Conservation (phyloP, 2,888 invertebrate species). For the Drosophila prolongata region DNA sequence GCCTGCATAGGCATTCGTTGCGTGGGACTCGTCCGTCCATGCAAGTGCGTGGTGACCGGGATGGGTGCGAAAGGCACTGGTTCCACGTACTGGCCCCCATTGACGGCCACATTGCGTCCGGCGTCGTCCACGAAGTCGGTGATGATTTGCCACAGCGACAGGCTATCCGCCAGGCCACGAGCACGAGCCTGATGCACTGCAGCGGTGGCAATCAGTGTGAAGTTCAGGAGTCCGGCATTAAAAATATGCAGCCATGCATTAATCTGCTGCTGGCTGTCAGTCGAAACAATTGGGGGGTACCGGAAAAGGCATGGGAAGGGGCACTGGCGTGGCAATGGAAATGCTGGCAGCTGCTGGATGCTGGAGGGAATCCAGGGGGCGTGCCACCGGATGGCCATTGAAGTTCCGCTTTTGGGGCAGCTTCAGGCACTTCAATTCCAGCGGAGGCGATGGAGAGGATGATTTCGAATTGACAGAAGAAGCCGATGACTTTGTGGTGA, state of each 20-base stretch:
- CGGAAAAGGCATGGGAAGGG: slow-evolving; percentile 15
- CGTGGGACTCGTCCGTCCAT: slow-evolving; percentile 5
- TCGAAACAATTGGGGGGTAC: slow-evolving; percentile 17
- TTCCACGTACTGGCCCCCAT: slow-evolving; percentile 46
- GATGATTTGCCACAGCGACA: slow-evolving; percentile 65
- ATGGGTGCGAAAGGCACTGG: background rate
- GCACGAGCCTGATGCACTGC: slow-evolving; percentile 53
- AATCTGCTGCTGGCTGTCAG: slow-evolving; percentile 46
- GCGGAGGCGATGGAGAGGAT: background rate
- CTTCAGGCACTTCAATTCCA: slow-evolving; percentile 9
- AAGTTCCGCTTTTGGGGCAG: slow-evolving; percentile 49
- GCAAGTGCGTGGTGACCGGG: background rate
- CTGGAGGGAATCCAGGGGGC: background rate
- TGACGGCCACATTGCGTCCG: slow-evolving; percentile 52
- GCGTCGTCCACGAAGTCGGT: slow-evolving; percentile 65
- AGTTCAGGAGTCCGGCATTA: slow-evolving; percentile 67
- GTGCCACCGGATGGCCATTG: slow-evolving; percentile 26
- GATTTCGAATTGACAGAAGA: slow-evolving; percentile 1
- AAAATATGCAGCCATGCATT: slow-evolving; percentile 62
- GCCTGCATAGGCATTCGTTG: slow-evolving; percentile 1
- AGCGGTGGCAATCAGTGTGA: slow-evolving; percentile 63
- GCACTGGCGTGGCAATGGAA: slow-evolving; percentile 12
- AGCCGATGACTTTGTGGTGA: background rate
- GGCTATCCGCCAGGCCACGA: slow-evolving; percentile 52
- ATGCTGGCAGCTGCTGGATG: background rate